Base-by-base conservation (phyloP, 2,113 vertebrate genomes). In the Vimba vimba region DNA sequence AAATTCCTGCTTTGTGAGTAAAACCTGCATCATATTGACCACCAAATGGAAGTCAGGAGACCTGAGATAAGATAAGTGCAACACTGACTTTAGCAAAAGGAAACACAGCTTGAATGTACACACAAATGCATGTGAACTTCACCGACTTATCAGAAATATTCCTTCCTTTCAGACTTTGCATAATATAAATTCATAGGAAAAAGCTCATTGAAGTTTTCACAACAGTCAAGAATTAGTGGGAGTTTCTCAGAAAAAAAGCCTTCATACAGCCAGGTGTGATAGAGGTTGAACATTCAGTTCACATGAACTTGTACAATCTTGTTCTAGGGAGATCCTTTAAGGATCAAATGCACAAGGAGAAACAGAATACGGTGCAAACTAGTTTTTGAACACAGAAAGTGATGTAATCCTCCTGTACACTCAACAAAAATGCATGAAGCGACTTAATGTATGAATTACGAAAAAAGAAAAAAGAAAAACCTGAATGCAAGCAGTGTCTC, bases 281-380 rank as follows among this genome's bases (percentile, higher is more conserved):
- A 64, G 79, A 47, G 21, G 39, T 45, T 12, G 25, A 64, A 82
- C 60, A 71, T 57, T 90, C 86, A 86, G 78, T 45, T n/a, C 43
- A 82, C 83, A 2, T 21, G 9, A 15, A 27, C 25, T 66, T 33
- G 17, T 73, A 47, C 25, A 62, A 69, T 90, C 91, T 91, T 92
- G 90, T 90, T 91, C 92, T 89, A 92, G 85, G 87, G 89, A 82
- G 71, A 83, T 91, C 57, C 30, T 33, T 75, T 75, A 81, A 69
- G 36, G 69, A 81, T 85, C 79, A 75, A 21, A 76, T 43, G 47
- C 19, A n/a, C 21, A 1, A 36, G 50, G 75, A 43, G 77, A 11
- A 79, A 43, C 12, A 0, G 17, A 78, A 25, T 17, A 75, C 1
- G 6, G 0, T 50, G 13, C 74, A 76, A 55, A 39, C 76, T 78